A percentile compares a stretch with the other conserved stretches of the same genome.
phyloP scores from a whole-genome alignment of 2,888 invertebrate species.

The Drosophila emarginata region DNA sequence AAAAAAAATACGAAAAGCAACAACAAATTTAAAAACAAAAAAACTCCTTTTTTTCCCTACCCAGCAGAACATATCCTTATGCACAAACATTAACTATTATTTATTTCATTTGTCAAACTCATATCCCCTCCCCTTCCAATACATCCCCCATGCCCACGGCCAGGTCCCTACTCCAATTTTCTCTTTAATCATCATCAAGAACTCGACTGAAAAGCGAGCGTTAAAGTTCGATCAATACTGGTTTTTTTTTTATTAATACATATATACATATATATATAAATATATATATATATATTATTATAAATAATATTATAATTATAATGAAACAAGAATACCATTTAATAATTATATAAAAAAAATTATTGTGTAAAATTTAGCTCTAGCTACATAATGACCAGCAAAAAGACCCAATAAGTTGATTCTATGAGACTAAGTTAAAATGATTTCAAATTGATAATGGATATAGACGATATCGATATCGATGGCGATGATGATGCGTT shows the following conservation, averaged over 20 bases:
- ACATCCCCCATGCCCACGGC: conserved; percentile 11
- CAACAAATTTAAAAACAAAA: conserved; percentile 17
- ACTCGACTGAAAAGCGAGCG: conserved; percentile 74
- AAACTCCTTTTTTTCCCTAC: background rate
- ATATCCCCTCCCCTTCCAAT: conserved; percentile 33
- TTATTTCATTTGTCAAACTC: conserved; percentile 74
- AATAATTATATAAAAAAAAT: conserved; percentile 37
- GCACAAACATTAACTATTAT: conserved; percentile 71
- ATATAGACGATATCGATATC: conserved; percentile 25
- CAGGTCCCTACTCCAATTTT: conserved; percentile 26
- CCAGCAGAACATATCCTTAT: conserved; percentile 67
- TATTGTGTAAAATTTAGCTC: conserved; percentile 42
- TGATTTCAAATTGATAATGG: conserved; percentile 30
- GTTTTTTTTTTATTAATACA: conserved; percentile 44
- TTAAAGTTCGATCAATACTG: conserved; percentile 76
- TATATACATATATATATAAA: conserved; percentile 10
- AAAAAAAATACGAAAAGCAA: conserved; percentile 14
- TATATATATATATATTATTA: conserved; percentile 45
- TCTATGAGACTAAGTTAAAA: conserved; percentile 34
- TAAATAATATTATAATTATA: background rate
- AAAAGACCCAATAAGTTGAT: conserved; percentile 67
- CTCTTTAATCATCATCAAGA: conserved; percentile 45
- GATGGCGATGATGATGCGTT: conserved; percentile 57
- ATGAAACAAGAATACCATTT: background rate
- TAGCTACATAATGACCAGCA: conserved; percentile 66